phyloP scores from a whole-genome alignment of 2,888 invertebrate species.

The Spisula solida region DNA sequence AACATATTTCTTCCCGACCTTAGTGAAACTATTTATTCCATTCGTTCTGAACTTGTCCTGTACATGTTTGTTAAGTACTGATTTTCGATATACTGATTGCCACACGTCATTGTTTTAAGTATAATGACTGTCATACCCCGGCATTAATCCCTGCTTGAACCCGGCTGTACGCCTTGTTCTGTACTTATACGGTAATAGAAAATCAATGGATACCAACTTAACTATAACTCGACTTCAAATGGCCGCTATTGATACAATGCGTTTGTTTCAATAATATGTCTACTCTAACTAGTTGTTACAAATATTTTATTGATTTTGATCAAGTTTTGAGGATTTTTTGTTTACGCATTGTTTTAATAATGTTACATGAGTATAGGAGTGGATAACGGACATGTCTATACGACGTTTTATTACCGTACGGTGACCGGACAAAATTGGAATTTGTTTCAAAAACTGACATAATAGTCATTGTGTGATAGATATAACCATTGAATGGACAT shows the following conservation, averaged over 20 bases:
- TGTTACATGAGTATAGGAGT: not conserved
- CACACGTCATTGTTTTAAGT: conserved; percentile 34
- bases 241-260: conserved; percentile 18
- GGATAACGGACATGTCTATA: not conserved
- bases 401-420: not conserved
- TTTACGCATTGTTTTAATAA: conserved; percentile 9
- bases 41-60: not conserved
- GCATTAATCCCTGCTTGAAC: conserved; percentile 38
- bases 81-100: conserved; percentile 16
- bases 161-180: not conserved
- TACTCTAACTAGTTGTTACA: conserved; percentile 34
- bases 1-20: too few relatives aligned
- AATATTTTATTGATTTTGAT: conserved; percentile 25
- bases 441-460: not conserved
- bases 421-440: not conserved
- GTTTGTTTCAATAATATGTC: conserved; percentile 37
- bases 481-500: not conserved
- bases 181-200: conserved; percentile 39
- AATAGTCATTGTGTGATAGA: not conserved
- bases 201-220: conserved; percentile 38
- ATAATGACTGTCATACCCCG: conserved; percentile 34
- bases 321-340: conserved; percentile 21
- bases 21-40: not conserved
- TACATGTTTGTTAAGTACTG: not conserved
- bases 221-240: conserved; percentile 1